Evolutionary conservation across 2,797 vertebrate genomes (phyloP).

Genomic region (Alcedo quadribrachys): DNA sequence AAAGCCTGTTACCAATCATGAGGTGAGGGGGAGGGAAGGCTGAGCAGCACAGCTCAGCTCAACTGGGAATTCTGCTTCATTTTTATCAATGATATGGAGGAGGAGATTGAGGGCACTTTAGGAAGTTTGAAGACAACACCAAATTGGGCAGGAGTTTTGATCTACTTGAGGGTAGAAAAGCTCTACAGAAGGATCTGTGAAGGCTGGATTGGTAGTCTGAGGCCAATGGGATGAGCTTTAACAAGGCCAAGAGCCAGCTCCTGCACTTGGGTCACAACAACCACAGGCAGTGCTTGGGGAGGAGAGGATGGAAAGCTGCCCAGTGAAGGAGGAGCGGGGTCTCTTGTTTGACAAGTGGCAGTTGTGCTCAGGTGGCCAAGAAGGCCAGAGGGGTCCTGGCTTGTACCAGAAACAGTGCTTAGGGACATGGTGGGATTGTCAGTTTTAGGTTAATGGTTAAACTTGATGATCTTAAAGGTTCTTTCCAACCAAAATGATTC

Average conservation of each 20-base stretch:
- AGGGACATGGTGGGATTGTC: too few relatives aligned
- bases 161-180: neutral
- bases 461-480: neutral
- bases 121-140: neutral
- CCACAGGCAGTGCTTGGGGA: too few relatives aligned
- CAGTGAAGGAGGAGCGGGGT: neutral
- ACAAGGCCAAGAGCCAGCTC: too few relatives aligned
- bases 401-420: neutral
- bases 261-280: too few relatives aligned
- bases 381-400: neutral
- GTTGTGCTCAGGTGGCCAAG: neutral
- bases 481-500: neutral
- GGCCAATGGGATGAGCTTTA: neutral
- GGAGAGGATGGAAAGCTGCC: neutral
- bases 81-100: neutral
- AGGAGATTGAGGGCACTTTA: neutral
- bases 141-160: neutral
- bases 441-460: too few relatives aligned
- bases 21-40: too few relatives aligned
- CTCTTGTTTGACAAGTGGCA: neutral
- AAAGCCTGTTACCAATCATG: neutral
- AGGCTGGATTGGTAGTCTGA: neutral
- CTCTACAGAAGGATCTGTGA: neutral
- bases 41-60: neutral
- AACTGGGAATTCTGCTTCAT: neutral